Evolutionary conservation across 2,113 vertebrate genomes (phyloP).

Genomic region (Diadophis punctatus): DNA sequence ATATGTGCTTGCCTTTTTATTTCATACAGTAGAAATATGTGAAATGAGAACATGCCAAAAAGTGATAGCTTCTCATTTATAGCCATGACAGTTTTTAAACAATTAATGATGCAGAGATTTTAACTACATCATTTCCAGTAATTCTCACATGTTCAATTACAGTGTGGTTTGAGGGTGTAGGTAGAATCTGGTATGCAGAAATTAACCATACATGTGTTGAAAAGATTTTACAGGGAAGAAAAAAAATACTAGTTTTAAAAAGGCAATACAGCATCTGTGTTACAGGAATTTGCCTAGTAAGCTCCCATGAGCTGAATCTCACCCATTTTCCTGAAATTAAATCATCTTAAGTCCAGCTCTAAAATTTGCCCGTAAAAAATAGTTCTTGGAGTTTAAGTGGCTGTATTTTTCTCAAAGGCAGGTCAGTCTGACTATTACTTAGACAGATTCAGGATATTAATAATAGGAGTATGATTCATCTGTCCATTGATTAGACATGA

Average conservation of each 20-base stretch:
- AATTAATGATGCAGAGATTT: neutral
- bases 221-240: neutral
- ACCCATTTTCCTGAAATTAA: neutral
- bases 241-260: neutral
- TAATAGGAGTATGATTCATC: neutral
- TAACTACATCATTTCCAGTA: neutral
- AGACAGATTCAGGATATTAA: neutral
- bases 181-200: neutral
- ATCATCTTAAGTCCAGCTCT: neutral
- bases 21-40: neutral
- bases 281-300: neutral
- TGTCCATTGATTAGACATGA: neutral
- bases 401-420: neutral
- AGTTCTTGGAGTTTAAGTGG: neutral
- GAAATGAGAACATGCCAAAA: neutral
- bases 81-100: neutral
- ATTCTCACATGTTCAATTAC: neutral
- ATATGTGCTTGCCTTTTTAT: neutral
- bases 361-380: neutral
- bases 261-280: too few relatives aligned
- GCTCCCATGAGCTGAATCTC: neutral
- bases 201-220: neutral
- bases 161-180: neutral
- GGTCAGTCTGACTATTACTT: slow-evolving; percentile 10
- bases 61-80: neutral